Percentiles rank a stretch among this genome's conserved stretches.
Conservation (phyloP, 2,113 vertebrate genomes). For the Bubo scandiacus region DNA sequence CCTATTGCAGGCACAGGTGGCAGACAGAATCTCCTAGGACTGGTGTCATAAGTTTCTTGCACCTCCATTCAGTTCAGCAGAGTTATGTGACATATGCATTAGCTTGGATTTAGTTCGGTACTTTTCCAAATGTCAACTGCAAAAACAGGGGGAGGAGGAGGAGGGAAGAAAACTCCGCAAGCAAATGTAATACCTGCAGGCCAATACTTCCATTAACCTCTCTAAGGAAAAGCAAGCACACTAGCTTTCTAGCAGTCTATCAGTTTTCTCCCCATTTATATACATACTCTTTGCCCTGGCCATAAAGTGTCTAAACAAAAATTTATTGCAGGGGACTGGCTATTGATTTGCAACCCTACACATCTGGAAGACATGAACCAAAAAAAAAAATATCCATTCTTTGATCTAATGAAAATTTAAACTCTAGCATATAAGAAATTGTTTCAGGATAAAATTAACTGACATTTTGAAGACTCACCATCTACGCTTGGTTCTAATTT, state of each 20-base stretch:
- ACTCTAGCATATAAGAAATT: background rate
- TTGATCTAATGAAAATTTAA: constrained; percentile 17
- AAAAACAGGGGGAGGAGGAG: background rate
- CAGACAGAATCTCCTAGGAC: background rate
- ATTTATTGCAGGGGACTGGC: background rate
- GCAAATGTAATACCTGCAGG: background rate
- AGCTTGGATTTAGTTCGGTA: background rate
- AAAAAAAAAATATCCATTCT: background rate
- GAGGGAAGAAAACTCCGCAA: background rate
- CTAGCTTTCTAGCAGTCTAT: background rate
- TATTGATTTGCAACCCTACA: constrained; percentile 17
- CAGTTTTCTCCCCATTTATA: background rate
- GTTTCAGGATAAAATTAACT: background rate
- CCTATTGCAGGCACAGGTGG: background rate
- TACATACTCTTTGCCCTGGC: background rate
- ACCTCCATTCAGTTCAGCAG: background rate
- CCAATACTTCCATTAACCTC: background rate
- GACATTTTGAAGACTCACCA: background rate
- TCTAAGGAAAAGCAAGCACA: background rate
- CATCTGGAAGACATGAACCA: constrained; percentile 31
- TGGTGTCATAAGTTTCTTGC: background rate
- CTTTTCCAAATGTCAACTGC: background rate
- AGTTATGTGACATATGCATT: background rate
- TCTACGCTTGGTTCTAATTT: background rate
- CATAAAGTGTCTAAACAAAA: background rate